Conservation (phyloP, 2,888 invertebrate species). For the Leucania comma region DNA sequence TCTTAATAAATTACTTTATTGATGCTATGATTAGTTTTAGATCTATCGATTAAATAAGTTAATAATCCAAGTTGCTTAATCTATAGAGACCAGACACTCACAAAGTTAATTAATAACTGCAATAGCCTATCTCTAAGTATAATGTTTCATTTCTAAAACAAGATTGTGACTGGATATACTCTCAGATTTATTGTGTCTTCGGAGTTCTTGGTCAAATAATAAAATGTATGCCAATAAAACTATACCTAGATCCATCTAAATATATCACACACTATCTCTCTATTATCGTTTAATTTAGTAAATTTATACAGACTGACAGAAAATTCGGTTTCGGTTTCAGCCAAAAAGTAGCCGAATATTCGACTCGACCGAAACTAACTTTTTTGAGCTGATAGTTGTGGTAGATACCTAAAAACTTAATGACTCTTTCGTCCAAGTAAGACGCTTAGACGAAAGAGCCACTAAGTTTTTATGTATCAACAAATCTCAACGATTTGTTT, state of each 20-base stretch:
- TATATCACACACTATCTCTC: neutral
- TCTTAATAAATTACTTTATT: conserved; percentile 21
- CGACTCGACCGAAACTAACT: too few relatives aligned
- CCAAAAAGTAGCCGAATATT: too few relatives aligned
- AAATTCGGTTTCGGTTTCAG: too few relatives aligned
- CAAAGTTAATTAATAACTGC: conserved; percentile 13
- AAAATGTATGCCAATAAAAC: neutral
- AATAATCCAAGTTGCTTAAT: conserved; percentile 6
- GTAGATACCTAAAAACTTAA: too few relatives aligned
- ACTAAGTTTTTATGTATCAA: too few relatives aligned
- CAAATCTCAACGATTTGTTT: too few relatives aligned
- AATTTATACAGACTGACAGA: neutral
- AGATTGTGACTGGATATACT: neutral
- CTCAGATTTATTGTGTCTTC: neutral
- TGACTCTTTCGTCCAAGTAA: too few relatives aligned
- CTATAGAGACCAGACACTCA: neutral
- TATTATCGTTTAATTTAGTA: neutral
- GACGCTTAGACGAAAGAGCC: too few relatives aligned
- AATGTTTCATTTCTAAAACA: conserved; percentile 5
- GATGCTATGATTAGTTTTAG: conserved; percentile 20
- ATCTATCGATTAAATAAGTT: conserved; percentile 29
- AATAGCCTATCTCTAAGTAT: neutral
- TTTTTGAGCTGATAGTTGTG: too few relatives aligned
- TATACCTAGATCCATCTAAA: neutral
- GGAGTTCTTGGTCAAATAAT: neutral